phyloP scores from a whole-genome alignment of 2,113 vertebrate genomes.

The Nyctibius bracteatus region DNA sequence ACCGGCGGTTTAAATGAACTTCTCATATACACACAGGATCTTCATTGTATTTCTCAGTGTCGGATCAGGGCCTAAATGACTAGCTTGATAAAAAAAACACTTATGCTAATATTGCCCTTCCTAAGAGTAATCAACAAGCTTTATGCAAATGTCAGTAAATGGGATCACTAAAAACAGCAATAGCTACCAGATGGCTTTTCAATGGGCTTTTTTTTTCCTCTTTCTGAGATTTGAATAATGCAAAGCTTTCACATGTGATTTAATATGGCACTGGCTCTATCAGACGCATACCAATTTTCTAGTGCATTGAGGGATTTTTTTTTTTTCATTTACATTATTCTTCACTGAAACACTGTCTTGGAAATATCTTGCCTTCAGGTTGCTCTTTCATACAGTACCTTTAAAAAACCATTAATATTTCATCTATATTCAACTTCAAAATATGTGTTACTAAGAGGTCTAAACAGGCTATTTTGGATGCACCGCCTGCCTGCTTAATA shows the following conservation, averaged over 20 bases:
- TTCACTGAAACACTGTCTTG: neutral
- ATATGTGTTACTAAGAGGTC: slow-evolving; percentile 18
- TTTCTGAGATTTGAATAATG: slow-evolving; percentile 48
- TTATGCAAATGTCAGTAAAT: slow-evolving; percentile 50
- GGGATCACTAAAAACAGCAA: slow-evolving; percentile 56
- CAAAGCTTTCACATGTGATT: slow-evolving; percentile 25
- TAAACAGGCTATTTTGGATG: slow-evolving; percentile 43
- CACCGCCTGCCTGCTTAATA: slow-evolving; percentile 33
- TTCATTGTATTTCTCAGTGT: neutral
- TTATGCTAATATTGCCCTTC: slow-evolving; percentile 61
- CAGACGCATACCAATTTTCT: neutral
- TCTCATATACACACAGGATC: neutral
- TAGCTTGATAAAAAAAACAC: slow-evolving; percentile 32
- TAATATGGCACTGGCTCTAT: neutral
- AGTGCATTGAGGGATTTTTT: neutral
- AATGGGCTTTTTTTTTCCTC: slow-evolving; percentile 10
- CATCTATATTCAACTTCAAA: slow-evolving; percentile 22
- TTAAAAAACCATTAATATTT: slow-evolving; percentile 52
- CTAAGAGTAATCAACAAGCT: slow-evolving; percentile 53
- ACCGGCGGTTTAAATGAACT: neutral
- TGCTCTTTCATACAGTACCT: neutral
- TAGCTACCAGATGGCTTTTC: slow-evolving; percentile 57
- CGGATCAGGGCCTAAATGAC: neutral
- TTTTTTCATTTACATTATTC: neutral
- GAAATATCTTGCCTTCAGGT: slow-evolving; percentile 2